Percentiles rank a stretch among this genome's conserved stretches.
Evolutionary conservation across 2,888 invertebrate species (phyloP).

Genomic region (Drosophila paramelanica): DNA sequence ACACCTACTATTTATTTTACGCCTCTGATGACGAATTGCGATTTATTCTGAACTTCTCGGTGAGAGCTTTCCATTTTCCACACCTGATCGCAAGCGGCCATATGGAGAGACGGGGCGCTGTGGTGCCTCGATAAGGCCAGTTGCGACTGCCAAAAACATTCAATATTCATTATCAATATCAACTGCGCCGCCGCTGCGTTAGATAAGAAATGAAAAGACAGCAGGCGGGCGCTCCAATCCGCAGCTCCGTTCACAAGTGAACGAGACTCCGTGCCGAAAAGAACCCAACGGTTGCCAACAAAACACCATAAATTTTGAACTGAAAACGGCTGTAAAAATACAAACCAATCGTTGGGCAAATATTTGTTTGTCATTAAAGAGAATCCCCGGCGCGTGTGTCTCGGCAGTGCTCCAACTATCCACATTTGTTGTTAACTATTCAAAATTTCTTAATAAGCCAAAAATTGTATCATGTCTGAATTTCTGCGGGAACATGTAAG

Average conservation of each 20-base stretch:
- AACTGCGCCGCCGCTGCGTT: conserved; percentile 27
- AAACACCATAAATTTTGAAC: conserved; percentile 5
- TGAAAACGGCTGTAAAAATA: conserved; percentile 70
- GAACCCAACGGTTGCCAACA: conserved; percentile 41
- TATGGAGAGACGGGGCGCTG: conserved; percentile 10
- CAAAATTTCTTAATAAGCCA: neutral
- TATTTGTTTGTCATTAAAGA: conserved; percentile 63
- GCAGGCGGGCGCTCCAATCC: conserved; percentile 25
- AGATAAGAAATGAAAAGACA: conserved; percentile 66
- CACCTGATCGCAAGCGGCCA: conserved; percentile 18
- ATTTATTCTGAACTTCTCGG: conserved; percentile 14
- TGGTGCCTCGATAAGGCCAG: conserved; percentile 41
- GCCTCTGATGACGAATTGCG: conserved; percentile 16
- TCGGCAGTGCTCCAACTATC: conserved; percentile 25
- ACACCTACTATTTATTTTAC: neutral
- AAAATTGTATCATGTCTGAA: conserved; percentile 52
- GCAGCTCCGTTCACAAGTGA: conserved; percentile 54
- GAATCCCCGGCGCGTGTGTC: conserved; percentile 43
- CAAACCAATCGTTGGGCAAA: conserved; percentile 57
- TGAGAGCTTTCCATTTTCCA: conserved; percentile 2
- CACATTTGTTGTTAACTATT: neutral
- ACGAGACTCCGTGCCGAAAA: conserved; percentile 57
- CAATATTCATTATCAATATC: conserved; percentile 73
- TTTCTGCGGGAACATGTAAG: conserved; percentile 73
- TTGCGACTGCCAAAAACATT: conserved; percentile 54